These are phyloP conservation scores for Orcinus orca DNA, from an alignment of 2,113 vertebrate species.

Conservation along the genomic window DNA sequence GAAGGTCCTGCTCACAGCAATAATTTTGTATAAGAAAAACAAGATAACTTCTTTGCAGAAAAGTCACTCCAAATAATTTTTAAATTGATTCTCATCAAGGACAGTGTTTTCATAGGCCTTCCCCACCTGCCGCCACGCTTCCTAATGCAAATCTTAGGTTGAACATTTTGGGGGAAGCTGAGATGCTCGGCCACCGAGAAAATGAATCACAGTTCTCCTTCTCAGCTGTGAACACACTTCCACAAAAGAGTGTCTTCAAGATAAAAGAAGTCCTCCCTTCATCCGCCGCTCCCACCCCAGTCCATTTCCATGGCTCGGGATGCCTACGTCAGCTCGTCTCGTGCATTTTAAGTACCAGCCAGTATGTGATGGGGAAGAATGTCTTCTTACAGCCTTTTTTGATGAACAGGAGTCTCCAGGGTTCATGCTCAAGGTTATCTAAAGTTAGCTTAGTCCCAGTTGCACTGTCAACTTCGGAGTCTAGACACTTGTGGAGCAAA, in stretches of 20 bases:
- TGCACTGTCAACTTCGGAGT: background rate
- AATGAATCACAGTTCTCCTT: background rate
- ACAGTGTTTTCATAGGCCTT: background rate
- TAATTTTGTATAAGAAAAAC: background rate
- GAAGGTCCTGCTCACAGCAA: background rate
- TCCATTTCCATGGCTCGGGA: background rate
- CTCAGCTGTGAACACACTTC: background rate
- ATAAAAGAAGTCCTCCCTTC: background rate
- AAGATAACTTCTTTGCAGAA: background rate
- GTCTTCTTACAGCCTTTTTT: background rate
- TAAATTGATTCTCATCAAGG: background rate
- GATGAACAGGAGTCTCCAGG: background rate
- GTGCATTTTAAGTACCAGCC: background rate
- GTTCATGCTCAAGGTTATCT: background rate
- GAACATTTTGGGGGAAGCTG: background rate
- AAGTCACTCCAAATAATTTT: background rate
- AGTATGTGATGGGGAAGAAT: rapidly evolving
- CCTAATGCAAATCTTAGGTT: background rate
- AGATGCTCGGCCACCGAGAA: background rate
- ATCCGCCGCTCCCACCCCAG: rapidly evolving
- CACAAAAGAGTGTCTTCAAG: background rate
- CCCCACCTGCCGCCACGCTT: rapidly evolving
- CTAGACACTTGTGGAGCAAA: rapidly evolving
- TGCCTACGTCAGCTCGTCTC: rapidly evolving
- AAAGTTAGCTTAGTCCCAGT: background rate